These are phyloP conservation scores for Odontesthes bonariensis DNA, from an alignment of 2,113 vertebrate species.

Conservation along the genomic window DNA sequence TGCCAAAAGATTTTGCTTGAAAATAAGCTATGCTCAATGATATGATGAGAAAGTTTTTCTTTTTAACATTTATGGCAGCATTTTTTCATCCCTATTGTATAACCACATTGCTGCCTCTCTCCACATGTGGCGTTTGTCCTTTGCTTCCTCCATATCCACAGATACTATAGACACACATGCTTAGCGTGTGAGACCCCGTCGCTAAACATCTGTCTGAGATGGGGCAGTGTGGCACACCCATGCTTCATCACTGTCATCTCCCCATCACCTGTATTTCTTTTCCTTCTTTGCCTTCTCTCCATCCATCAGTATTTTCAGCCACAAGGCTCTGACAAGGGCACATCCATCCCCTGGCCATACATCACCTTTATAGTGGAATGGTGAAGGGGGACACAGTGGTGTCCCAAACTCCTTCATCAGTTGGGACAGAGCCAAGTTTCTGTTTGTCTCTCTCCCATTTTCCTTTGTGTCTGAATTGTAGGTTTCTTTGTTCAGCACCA, in stretches of 20 bases:
- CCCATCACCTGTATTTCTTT: constrained; percentile 73
- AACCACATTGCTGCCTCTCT: constrained; percentile 5
- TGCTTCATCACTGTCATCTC: constrained; percentile 78
- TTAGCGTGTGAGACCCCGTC: constrained; percentile 49
- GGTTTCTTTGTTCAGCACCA: constrained; percentile 37
- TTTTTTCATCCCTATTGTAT: neutral
- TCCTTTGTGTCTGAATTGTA: constrained; percentile 55
- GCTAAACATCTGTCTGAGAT: constrained; percentile 76
- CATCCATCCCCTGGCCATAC: constrained; percentile 72
- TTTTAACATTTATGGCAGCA: constrained; percentile 2
- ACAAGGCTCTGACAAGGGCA: constrained; percentile 78
- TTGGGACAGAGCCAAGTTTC: constrained; percentile 67
- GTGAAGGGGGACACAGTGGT: neutral
- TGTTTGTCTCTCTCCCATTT: constrained; percentile 47
- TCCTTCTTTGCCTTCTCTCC: constrained; percentile 63
- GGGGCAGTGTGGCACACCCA: constrained; percentile 35
- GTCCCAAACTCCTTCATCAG: constrained; percentile 78
- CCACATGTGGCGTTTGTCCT: constrained; percentile 28
- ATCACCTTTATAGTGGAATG: constrained; percentile 73
- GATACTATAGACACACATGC: constrained; percentile 25
- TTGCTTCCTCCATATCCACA: constrained; percentile 35
- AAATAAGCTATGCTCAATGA: neutral
- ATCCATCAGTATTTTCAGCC: constrained; percentile 78
- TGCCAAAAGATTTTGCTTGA: constrained; percentile 22
- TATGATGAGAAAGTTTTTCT: constrained; percentile 8